Evolutionary conservation across 2,888 invertebrate genomes (phyloP).

Genomic region (Platypus cylindrus): DNA sequence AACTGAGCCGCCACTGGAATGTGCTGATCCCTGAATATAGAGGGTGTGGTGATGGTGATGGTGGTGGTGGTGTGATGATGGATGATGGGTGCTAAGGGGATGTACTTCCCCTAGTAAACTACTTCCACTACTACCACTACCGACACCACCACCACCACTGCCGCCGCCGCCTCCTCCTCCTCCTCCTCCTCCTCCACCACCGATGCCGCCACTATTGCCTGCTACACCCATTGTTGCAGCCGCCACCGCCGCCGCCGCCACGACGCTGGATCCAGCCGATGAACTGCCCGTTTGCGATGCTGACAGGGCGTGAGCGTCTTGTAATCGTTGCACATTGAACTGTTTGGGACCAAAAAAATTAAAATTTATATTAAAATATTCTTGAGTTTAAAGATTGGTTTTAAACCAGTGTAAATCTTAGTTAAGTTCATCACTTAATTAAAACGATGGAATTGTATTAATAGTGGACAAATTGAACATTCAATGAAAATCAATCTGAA

Average conservation of each 20-base stretch:
- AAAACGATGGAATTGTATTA: too few species aligned
- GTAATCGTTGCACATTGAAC: constrained; percentile 38
- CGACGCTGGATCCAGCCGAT: constrained; percentile 17
- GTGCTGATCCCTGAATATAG: constrained; percentile 31
- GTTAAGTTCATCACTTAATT: too few species aligned
- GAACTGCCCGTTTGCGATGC: constrained; percentile 24
- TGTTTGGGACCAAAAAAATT: too few species aligned
- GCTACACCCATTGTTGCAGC: too few species aligned
- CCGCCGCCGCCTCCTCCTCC: constrained; percentile 21
- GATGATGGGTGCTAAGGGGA: constrained; percentile 18
- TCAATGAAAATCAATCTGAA: too few species aligned
- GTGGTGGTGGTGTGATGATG: constrained; percentile 21
- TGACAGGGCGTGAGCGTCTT: constrained; percentile 33
- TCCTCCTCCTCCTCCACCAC: constrained; percentile 22
- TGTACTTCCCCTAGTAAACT: constrained; percentile 14
- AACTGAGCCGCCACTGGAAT: constrained; percentile 35
- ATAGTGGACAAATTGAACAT: too few species aligned
- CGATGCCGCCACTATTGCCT: constrained; percentile 23
- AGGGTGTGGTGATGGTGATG: constrained; percentile 25
- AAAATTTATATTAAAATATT: too few species aligned
- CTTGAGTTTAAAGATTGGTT: too few species aligned
- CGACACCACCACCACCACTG: constrained; percentile 19
- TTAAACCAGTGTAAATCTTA: too few species aligned
- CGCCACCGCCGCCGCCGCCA: constrained; percentile 22
- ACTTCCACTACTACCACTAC: constrained; percentile 23